These are phyloP conservation scores for Philopedon plagiatum DNA, from an alignment of 2,888 invertebrate genomes.

Conservation along the genomic window DNA sequence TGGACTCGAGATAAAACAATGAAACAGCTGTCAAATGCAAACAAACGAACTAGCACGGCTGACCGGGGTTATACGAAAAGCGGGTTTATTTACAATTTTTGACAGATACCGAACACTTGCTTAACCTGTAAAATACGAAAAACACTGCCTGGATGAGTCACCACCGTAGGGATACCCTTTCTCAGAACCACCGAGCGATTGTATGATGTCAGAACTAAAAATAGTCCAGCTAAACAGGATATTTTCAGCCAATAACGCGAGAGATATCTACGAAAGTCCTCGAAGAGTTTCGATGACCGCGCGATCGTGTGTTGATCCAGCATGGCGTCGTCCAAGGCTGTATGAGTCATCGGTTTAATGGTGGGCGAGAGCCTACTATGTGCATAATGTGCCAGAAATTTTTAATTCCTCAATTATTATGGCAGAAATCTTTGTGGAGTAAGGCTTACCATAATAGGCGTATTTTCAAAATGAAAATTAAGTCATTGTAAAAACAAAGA, in stretches of 20 bases:
- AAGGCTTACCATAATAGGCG: neutral
- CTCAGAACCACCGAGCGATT: slow-evolving; percentile 65
- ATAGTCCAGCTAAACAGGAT: slow-evolving; percentile 59
- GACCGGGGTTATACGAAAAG: slow-evolving; percentile 30
- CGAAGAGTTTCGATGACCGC: slow-evolving; percentile 39
- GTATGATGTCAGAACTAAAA: slow-evolving; percentile 67
- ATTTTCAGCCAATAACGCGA: slow-evolving; percentile 46
- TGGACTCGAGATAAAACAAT: slow-evolving; percentile 52
- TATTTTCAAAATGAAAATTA: neutral
- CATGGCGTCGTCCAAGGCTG: slow-evolving; percentile 42
- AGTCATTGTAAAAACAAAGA: neutral
- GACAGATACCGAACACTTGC: slow-evolving; percentile 50
- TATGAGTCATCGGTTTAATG: slow-evolving; percentile 43
- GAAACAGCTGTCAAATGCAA: slow-evolving; percentile 54
- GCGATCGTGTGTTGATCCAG: slow-evolving; percentile 11
- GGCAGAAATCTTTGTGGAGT: neutral
- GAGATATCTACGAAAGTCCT: slow-evolving; percentile 14
- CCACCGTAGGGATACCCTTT: slow-evolving; percentile 67
- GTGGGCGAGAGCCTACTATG: slow-evolving; percentile 7
- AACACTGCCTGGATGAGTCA: slow-evolving; percentile 64
- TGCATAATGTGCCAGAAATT: neutral
- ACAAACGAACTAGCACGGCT: slow-evolving; percentile 24
- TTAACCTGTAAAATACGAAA: slow-evolving; percentile 52
- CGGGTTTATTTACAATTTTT: slow-evolving; percentile 34
- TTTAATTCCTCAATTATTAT: neutral